Conservation (phyloP, 2,888 invertebrate species). For the Coenonympha arcania region DNA sequence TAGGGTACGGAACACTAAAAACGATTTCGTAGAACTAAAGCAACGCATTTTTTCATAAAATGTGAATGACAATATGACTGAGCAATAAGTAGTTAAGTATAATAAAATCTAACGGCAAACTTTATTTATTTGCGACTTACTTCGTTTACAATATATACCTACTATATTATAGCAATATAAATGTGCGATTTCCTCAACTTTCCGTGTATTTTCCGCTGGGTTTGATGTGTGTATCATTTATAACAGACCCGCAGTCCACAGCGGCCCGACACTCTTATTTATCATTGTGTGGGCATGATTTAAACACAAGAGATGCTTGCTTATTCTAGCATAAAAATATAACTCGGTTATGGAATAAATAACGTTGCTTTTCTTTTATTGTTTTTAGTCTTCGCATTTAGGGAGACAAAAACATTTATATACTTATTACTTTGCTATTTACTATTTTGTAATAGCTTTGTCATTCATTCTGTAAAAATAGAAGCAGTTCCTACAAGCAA, state of each 20-base stretch:
- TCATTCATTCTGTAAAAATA: too few relatives aligned
- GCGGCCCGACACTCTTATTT: slow-evolving; percentile 6
- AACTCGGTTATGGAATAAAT: background rate
- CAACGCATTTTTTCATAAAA: too few relatives aligned
- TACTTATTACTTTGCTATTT: too few relatives aligned
- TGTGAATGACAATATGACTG: background rate
- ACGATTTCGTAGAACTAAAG: too few relatives aligned
- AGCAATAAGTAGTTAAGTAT: background rate
- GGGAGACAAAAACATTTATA: too few relatives aligned
- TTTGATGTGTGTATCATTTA: slow-evolving; percentile 9
- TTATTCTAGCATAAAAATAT: slow-evolving; percentile 7
- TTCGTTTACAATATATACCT: too few relatives aligned
- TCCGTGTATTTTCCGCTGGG: background rate
- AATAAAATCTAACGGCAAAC: too few relatives aligned
- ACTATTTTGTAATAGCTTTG: too few relatives aligned
- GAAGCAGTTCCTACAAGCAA: too few relatives aligned
- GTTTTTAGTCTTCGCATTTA: too few relatives aligned
- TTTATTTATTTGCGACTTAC: too few relatives aligned
- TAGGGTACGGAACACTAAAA: too few relatives aligned
- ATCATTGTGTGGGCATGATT: slow-evolving; percentile 9
- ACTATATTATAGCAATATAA: background rate
- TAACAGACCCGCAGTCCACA: background rate
- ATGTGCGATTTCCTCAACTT: background rate
- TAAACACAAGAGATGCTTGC: slow-evolving; percentile 5
- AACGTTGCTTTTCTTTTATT: background rate